These are phyloP conservation scores for Bombyx huttoni DNA, from an alignment of 2,888 invertebrate genomes.

Conservation along the genomic window DNA sequence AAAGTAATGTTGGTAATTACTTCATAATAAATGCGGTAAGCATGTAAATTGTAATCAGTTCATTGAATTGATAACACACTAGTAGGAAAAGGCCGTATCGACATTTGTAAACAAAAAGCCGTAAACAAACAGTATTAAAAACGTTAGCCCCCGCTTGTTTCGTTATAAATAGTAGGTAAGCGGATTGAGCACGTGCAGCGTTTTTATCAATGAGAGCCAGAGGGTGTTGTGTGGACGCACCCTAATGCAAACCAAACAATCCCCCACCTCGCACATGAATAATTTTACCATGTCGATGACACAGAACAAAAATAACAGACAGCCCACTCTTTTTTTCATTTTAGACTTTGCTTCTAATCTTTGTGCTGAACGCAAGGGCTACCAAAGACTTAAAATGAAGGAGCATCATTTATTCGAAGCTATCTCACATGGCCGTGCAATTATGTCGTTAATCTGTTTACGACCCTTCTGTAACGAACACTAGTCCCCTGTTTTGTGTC, in stretches of 20 bases:
- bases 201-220: constrained; percentile 49
- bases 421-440: neutral
- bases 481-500: constrained; percentile 4
- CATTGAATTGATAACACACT: constrained; percentile 1
- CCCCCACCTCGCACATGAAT: constrained; percentile 57
- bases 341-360: neutral
- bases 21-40: constrained; percentile 1
- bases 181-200: constrained; percentile 62
- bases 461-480: constrained; percentile 4
- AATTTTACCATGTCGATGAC: constrained; percentile 40
- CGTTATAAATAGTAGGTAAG: constrained; percentile 58
- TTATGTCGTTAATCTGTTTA: neutral
- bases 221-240: constrained; percentile 22
- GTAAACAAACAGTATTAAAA: constrained; percentile 14
- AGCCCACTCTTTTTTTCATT: constrained; percentile 2
- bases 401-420: neutral
- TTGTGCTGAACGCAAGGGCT: constrained; percentile 18
- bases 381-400: constrained; percentile 10
- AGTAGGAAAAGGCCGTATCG: constrained; percentile 1
- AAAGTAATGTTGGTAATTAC: neutral
- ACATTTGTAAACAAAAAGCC: constrained; percentile 7
- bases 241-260: constrained; percentile 50
- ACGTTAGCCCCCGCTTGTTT: constrained; percentile 16
- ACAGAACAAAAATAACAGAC: constrained; percentile 4
- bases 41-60: constrained; percentile 2